Evolutionary conservation across 2,113 vertebrate species (phyloP), one percentile per base, ranked within the genome.

Genomic region (Leucosticte australis): DNA sequence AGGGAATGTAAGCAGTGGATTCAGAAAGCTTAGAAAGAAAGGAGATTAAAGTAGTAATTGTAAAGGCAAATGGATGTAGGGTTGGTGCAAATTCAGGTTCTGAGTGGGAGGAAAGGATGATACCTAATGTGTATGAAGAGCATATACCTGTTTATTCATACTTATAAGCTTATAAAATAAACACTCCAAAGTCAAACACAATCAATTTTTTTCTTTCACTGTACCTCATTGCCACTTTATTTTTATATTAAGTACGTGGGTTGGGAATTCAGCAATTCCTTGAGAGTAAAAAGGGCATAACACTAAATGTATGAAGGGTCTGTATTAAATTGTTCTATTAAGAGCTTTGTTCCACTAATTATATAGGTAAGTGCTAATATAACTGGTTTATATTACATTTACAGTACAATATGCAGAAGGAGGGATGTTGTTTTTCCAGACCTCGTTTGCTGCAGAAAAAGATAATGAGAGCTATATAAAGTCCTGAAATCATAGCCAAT

Each of bases 391-490:
- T 93, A 96, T 97, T 96, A 91, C 35, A 78, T 89, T 82, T 89
- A 91, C 31, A 78, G 15, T 78, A 67, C 78, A 56, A 95, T 70
- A 83, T 68, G 67, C 28, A 92, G 92, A 60, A 93, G 62, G 73
- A 96, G 0, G 31, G 33, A 23, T 81, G 57, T 93, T 87, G 65
- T 83, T 95, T 94, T 95, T 94, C 79, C 95, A 88, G 77, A 83
- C 47, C 28, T 59, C 33, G 57, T 95, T 55, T 92, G 81, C 82
- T 90, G 86, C 80, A 94, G 75, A 57, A 91, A 92, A 95, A 97
- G 76, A 83, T 93, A 91, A 96, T 94, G 69, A 91, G 63, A 96
- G 49, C 92, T 97, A 81, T 95, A 95, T 97, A 96, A 95, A 78
- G 27, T 83, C 44, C 89, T 97, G 83, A 90, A 96, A 96, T 88